phyloP scores from a whole-genome alignment of 2,113 vertebrate species.

The Tragulus kanchil region DNA sequence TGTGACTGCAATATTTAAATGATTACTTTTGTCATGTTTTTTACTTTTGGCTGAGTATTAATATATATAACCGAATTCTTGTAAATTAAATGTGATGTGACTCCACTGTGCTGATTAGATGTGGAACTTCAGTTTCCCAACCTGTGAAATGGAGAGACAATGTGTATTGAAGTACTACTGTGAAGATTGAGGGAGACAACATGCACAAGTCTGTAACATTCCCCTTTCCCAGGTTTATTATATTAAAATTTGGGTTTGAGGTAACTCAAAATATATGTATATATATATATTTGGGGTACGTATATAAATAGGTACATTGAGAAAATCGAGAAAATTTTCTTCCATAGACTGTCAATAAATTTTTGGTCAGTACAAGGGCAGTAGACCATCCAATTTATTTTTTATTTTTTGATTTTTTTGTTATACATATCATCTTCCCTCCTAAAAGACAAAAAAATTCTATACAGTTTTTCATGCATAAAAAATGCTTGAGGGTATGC shows the following conservation, averaged over 20 bases:
- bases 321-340: conserved; percentile 30
- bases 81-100: neutral
- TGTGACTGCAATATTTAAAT: neutral
- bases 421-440: neutral
- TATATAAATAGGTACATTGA: neutral
- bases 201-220: neutral
- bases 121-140: conserved; percentile 1
- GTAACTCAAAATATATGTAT: neutral
- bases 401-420: neutral
- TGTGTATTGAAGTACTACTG: neutral
- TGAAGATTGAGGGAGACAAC: neutral
- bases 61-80: neutral
- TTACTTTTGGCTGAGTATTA: neutral
- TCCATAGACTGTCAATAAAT: neutral
- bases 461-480: neutral
- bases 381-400: too few relatives aligned
- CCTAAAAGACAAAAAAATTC: conserved; percentile 15
- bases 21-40: conserved; percentile 21
- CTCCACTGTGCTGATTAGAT: neutral
- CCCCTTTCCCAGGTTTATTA: neutral
- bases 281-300: too few relatives aligned
- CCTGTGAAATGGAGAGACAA: neutral
- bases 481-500: neutral
- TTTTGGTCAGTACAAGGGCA: neutral
- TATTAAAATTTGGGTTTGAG: conserved; percentile 10